phyloP scores from a whole-genome alignment of 1,140 invertebrate genomes.

The Pinna nobilis region DNA sequence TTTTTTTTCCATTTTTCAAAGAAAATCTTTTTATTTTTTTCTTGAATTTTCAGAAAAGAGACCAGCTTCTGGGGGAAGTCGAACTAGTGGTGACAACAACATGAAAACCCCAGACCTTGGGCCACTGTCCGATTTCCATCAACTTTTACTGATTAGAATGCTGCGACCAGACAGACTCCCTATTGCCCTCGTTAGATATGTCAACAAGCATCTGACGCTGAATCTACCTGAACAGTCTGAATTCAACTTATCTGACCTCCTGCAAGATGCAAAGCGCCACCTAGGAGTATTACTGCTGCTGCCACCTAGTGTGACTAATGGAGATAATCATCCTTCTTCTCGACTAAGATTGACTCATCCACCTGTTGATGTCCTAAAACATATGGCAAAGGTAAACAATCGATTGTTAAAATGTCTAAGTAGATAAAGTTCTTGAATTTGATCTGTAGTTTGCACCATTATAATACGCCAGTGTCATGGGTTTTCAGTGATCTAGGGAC shows the following conservation, averaged over 20 bases:
- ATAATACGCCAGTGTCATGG: no score
- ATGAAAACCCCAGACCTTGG: conserved; percentile 58
- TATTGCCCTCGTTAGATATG: conserved; percentile 62
- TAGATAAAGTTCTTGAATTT: not conserved
- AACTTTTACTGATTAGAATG: conserved; percentile 70
- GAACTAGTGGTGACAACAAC: conserved; percentile 33
- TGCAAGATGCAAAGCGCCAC: conserved; percentile 58
- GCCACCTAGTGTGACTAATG: conserved; percentile 52
- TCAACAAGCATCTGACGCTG: conserved; percentile 62
- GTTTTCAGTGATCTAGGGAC: not conserved
- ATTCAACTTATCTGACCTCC: conserved; percentile 55
- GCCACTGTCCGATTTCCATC: conserved; percentile 69
- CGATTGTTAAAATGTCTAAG: not conserved
- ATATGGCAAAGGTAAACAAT: conserved; percentile 61
- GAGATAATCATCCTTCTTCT: conserved; percentile 47
- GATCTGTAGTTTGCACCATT: no score
- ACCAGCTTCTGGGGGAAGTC: conserved; percentile 48
- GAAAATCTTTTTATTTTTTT: not conserved
- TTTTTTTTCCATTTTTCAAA: not conserved
- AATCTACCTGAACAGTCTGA: conserved; percentile 60
- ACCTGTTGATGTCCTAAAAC: conserved; percentile 60
- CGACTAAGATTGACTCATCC: conserved; percentile 60
- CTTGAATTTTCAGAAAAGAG: conserved; percentile 36
- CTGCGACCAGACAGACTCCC: conserved; percentile 70
- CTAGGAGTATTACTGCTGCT: conserved; percentile 65